Percentiles rank a stretch among this genome's conserved stretches.
Evolutionary conservation across 2,797 vertebrate genomes (phyloP).

Genomic region (Chloroceryle inda): DNA sequence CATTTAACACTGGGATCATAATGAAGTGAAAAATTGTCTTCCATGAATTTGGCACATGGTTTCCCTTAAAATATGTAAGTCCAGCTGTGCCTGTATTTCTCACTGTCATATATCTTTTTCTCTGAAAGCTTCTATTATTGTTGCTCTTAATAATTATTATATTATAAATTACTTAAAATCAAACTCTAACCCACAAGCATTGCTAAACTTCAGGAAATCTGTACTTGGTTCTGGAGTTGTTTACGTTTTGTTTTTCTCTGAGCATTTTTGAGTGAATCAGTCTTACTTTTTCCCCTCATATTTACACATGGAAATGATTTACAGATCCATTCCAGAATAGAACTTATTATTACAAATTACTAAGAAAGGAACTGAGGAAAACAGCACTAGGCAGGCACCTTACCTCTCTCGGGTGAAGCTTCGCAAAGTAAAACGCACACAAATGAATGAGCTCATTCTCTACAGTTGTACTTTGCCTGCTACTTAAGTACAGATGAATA

Average conservation of each 20-base stretch:
- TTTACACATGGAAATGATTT: background rate
- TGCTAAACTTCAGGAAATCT: background rate
- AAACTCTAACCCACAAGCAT: background rate
- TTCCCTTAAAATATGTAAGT: background rate
- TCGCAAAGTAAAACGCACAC: background rate
- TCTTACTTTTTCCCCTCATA: background rate
- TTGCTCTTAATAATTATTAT: background rate
- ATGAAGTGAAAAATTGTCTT: background rate
- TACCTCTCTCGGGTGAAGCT: conserved; percentile 52
- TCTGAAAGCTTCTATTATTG: background rate
- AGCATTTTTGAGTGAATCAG: background rate
- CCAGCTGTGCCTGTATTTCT: background rate
- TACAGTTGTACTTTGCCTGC: conserved; percentile 56
- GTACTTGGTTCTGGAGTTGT: background rate
- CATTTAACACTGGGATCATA: background rate
- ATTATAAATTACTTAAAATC: background rate
- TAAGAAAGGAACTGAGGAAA: conserved; percentile 19
- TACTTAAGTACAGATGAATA: conserved; percentile 66
- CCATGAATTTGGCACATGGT: background rate
- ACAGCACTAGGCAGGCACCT: background rate
- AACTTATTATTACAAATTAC: background rate
- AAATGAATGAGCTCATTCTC: background rate
- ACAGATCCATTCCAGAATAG: background rate
- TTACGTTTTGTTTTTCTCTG: background rate
- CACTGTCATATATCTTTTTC: background rate